Conservation (phyloP, 2,888 invertebrate genomes). For the Atrina japonica region DNA sequence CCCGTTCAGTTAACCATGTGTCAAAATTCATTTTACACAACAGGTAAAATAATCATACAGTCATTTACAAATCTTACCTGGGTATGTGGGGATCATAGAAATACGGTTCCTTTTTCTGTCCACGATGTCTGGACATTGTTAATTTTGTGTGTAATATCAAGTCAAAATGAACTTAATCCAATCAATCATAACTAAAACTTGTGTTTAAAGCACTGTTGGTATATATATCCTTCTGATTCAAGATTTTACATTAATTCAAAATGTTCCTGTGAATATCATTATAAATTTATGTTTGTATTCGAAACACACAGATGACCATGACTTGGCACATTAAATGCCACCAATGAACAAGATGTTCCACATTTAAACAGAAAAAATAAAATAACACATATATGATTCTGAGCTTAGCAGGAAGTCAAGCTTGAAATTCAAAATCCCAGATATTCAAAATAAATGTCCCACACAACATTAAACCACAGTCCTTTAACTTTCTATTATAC, state of each 20-base stretch:
- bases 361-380: too few relatives aligned
- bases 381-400: too few relatives aligned
- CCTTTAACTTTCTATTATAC: too few relatives aligned
- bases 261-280: slow-evolving; percentile 20
- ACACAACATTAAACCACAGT: too few relatives aligned
- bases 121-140: slow-evolving; percentile 40
- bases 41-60: too few relatives aligned
- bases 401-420: too few relatives aligned
- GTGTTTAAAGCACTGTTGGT: neutral
- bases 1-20: too few relatives aligned
- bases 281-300: slow-evolving; percentile 5
- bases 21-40: too few relatives aligned
- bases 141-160: neutral
- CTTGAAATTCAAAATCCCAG: too few relatives aligned
- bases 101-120: slow-evolving; percentile 65
- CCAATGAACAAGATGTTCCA: neutral
- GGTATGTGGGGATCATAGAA: slow-evolving; percentile 70
- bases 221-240: neutral
- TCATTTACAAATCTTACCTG: slow-evolving; percentile 58
- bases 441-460: too few relatives aligned
- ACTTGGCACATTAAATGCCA: slow-evolving; percentile 9
- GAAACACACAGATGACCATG: slow-evolving; percentile 18
- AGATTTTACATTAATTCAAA: slow-evolving; percentile 13
- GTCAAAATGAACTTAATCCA: slow-evolving; percentile 6
- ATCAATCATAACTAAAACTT: neutral